A percentile compares a stretch with the other conserved stretches of the same genome.
Evolutionary conservation across 2,113 vertebrate genomes (phyloP).

Genomic region (Pipa parva): DNA sequence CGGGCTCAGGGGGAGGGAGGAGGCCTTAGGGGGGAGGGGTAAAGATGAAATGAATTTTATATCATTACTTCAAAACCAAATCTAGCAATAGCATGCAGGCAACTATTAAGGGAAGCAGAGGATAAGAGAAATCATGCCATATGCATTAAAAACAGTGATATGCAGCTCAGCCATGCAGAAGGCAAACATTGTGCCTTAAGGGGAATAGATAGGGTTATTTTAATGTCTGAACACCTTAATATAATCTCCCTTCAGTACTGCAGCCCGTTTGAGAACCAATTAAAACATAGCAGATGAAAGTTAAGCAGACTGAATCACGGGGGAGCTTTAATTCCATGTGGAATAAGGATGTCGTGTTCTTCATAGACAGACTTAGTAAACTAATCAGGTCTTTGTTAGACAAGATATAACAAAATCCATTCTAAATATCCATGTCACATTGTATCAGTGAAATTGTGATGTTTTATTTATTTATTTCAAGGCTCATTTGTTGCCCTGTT

Average conservation of each 20-base stretch:
- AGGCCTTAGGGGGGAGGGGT: conserved; percentile 53
- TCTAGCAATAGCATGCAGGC: conserved; percentile 65
- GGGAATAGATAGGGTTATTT: conserved; percentile 48
- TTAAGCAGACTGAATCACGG: conserved; percentile 58
- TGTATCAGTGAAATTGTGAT: conserved; percentile 17
- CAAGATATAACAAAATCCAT: conserved; percentile 11
- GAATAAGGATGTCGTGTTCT: conserved; percentile 49
- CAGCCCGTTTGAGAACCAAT: conserved; percentile 61
- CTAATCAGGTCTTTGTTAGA: conserved; percentile 43
- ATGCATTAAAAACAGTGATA: conserved; percentile 63
- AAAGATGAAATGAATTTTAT: conserved; percentile 84
- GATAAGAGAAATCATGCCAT: conserved; percentile 66
- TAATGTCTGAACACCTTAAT: conserved; percentile 54
- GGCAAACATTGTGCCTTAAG: conserved; percentile 30
- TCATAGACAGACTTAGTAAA: conserved; percentile 51
- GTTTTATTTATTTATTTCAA: too few relatives aligned
- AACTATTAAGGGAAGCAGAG: conserved; percentile 55
- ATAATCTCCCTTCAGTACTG: conserved; percentile 56
- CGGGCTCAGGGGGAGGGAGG: conserved; percentile 52
- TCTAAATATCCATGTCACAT: conserved; percentile 28
- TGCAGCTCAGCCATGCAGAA: conserved; percentile 56
- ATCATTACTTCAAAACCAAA: conserved; percentile 83
- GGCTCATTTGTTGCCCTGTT: too few relatives aligned
- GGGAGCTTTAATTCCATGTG: conserved; percentile 54
- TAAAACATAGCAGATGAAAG: conserved; percentile 64